Evolutionary conservation across 2,888 invertebrate species (phyloP), one percentile per base, ranked within the genome.

Genomic region (Lasioglossum figueresi): DNA sequence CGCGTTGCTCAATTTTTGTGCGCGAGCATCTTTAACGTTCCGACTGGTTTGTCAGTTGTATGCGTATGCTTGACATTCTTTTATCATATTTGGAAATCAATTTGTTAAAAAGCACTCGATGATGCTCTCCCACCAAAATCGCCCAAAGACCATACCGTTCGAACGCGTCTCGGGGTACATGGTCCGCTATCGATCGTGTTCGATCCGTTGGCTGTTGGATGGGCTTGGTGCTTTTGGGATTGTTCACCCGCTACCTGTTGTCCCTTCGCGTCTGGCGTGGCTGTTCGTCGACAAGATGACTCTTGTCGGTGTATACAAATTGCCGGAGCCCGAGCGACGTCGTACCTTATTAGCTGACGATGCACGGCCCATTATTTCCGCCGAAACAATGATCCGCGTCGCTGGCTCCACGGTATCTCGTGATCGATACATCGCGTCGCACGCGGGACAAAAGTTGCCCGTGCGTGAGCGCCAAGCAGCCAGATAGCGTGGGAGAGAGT

Each of bases 361-460:
- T 83, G 80, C 82, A 76, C 87, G 84, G 80, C 85, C 87, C 79
- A 89, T 86, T 89, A 90, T 88, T 92, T 90, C 71, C 80, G 31
- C n/a, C 71, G 84, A 88, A 88, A 89, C 89, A 89, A 89, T 89
- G 81, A 82, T 40, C 59, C 66, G 40, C 40, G 37, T 48, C 59
- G 56, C 34, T 45, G 48, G 34, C 70, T 72, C 66, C 75, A 56
- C 63, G 59, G 59, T 68, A 45, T 78, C 78, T 76, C 74, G 78
- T 90, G 78, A 90, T 89, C 90, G 88, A 89, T 86, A 83, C 83
- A 86, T 80, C 88, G 34, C 83, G 84, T 80, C 86, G 80, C 77
- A 40, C 68, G 43, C 43, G 70, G 34, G 85, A 85, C 79, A 74
- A 85, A 80, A 80, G 80, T 84, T 45, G 63, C 34, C 71, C 77